These are phyloP conservation scores for Myotis pilosus DNA, from an alignment of 2,797 vertebrate species.

Conservation along the genomic window DNA sequence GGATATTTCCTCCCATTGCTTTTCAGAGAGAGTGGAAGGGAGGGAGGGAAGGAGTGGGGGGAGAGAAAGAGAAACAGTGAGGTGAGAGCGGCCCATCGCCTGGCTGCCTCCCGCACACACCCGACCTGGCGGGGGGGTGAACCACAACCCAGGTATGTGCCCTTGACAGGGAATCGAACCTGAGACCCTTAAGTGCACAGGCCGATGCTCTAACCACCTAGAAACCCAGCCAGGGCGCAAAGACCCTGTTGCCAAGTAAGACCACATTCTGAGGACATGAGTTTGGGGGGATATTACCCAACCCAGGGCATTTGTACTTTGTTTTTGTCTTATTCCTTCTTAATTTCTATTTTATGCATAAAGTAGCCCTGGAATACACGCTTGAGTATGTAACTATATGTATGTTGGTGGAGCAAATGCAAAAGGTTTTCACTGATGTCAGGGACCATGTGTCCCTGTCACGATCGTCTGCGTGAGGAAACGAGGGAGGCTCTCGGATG, in stretches of 20 bases:
- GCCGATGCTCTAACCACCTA: too few species aligned
- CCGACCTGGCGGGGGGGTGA: too few species aligned
- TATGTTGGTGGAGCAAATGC: neutral
- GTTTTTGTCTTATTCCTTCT: neutral
- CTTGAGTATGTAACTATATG: neutral
- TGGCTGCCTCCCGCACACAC: too few species aligned
- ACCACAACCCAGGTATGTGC: too few species aligned
- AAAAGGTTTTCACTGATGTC: neutral
- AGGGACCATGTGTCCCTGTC: neutral
- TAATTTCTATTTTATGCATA: neutral
- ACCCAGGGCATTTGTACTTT: neutral
- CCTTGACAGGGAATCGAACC: too few species aligned
- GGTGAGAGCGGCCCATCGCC: fast-evolving
- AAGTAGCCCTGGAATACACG: neutral
- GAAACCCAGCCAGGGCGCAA: neutral
- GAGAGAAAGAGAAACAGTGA: too few species aligned
- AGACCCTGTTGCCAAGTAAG: neutral
- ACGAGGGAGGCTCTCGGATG: neutral
- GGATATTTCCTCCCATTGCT: too few species aligned
- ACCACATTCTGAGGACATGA: neutral
- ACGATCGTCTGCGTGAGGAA: neutral
- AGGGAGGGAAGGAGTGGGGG: too few species aligned
- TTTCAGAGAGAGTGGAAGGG: too few species aligned
- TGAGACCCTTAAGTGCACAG: too few species aligned
- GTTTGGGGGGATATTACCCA: neutral